Evolutionary conservation across 2,888 invertebrate genomes (phyloP).

Genomic region (Nymphalis urticae): DNA sequence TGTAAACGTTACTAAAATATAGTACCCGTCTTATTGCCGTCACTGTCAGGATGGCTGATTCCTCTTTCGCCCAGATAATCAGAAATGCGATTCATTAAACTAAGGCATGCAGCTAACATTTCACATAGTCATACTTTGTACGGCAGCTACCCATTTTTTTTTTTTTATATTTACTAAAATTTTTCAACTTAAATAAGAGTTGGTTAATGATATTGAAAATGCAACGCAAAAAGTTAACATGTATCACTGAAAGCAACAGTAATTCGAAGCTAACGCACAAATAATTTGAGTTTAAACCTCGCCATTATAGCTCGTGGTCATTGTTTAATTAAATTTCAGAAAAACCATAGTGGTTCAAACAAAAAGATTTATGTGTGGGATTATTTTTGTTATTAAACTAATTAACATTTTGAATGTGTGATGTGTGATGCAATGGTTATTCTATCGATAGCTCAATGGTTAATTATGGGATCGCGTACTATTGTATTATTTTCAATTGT

Average conservation of each 20-base stretch:
- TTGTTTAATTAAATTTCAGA: conserved; percentile 27
- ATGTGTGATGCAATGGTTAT: conserved; percentile 19
- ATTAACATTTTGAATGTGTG: conserved; percentile 16
- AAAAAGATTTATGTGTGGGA: conserved; percentile 24
- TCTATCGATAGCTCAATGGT: not conserved
- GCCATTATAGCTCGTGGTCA: conserved; percentile 26
- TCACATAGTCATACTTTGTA: too few relatives aligned
- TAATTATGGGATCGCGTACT: not conserved
- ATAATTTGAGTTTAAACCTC: conserved; percentile 29
- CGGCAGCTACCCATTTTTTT: too few relatives aligned
- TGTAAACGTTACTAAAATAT: too few relatives aligned
- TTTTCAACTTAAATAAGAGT: too few relatives aligned
- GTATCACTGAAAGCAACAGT: not conserved
- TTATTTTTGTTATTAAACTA: conserved; percentile 24
- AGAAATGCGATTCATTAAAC: too few relatives aligned
- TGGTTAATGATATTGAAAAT: too few relatives aligned
- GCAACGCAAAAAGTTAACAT: not conserved
- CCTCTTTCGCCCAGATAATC: too few relatives aligned
- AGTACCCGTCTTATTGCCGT: too few relatives aligned
- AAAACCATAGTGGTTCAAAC: conserved; percentile 7
- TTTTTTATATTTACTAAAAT: too few relatives aligned
- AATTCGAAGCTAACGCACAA: conserved; percentile 15
- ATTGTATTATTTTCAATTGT: too few relatives aligned
- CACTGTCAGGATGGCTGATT: too few relatives aligned
- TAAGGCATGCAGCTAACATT: too few relatives aligned